Conservation (phyloP, 1,140 invertebrate genomes). For the Ceratitis capitata region DNA sequence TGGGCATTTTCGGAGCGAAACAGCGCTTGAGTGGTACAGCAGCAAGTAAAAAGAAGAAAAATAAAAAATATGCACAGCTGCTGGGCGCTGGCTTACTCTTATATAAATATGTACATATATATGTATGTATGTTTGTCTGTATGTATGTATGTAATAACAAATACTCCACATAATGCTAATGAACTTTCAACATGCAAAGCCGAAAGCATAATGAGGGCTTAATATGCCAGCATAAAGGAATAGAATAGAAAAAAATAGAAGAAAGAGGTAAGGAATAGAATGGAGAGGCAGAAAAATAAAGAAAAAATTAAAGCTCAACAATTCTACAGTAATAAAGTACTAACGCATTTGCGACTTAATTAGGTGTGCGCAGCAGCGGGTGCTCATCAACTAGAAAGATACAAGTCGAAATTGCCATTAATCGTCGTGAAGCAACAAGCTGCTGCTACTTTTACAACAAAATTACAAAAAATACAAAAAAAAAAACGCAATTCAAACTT, state of each 20-base stretch:
- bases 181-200: not conserved
- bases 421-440: not conserved
- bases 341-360: not conserved
- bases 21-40: not conserved
- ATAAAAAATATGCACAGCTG: not conserved
- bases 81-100: too few species aligned
- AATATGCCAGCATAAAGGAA: not conserved
- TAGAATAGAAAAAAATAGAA: not conserved
- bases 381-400: not conserved
- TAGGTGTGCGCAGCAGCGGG: not conserved
- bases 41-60: not conserved
- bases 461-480: not conserved
- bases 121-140: too few species aligned
- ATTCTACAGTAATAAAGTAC: not conserved
- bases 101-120: too few species aligned
- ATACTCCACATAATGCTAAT: not conserved
- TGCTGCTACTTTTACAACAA: not conserved
- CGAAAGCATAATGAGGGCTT: not conserved
- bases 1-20: not conserved
- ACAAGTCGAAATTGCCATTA: too few species aligned
- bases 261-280: not conserved
- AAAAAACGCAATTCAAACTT: too few species aligned
- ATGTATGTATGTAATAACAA: not conserved
- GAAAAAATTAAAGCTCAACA: not conserved
- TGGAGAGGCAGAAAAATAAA: not conserved